Evolutionary conservation across 1,140 invertebrate genomes (phyloP), one percentile per base, ranked within the genome.

Genomic region (Cyphomyrmex costatus): DNA sequence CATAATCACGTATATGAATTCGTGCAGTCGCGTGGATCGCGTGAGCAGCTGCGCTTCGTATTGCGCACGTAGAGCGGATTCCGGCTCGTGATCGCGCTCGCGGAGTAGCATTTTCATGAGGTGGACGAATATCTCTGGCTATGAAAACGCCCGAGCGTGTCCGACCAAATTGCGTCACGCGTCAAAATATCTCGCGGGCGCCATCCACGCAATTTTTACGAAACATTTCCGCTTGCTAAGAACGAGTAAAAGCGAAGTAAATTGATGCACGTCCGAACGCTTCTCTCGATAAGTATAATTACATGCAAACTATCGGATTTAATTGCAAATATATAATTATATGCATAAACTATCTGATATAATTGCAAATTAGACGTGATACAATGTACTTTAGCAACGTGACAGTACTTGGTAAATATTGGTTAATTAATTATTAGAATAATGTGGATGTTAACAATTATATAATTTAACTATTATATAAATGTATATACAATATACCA

Each of bases 1-100:
- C 36, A 91, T 94, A 94, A 94, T 94, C 92, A 91, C 90, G 91
- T 92, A 92, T 89, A 92, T 89, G 90, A 93, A 93, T 91, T 91
- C 90, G 82, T 71, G 65, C 87, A 63, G 65, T 68, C 68, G 58
- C 65, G 66, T 85, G 42, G 60, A 58, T 60, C 68, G 71, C 56
- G 71, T 33, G 70, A 73, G 56, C 78, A 71, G 27, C 53, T 49
- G 77, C 70, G 71, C 51, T 27, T 51, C 61, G 68, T 65, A 33
- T 66, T 30, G 65, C 66, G 24, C 53, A 73, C 53, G 33, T 46
- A 61, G 2, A 58, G 36, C 36, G 42, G 33, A 83, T 83, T 83
- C 56, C 68, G 27, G 36, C 53, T 53, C 36, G 79, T 60, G 68
- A 83, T 73, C 68, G 24, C 53, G 36, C 27, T 68, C 36, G 21